A percentile compares a stretch with the other conserved stretches of the same genome.
These are phyloP conservation scores for Cephalopterus ornatus DNA, from an alignment of 2,113 vertebrate species.

Conservation along the genomic window DNA sequence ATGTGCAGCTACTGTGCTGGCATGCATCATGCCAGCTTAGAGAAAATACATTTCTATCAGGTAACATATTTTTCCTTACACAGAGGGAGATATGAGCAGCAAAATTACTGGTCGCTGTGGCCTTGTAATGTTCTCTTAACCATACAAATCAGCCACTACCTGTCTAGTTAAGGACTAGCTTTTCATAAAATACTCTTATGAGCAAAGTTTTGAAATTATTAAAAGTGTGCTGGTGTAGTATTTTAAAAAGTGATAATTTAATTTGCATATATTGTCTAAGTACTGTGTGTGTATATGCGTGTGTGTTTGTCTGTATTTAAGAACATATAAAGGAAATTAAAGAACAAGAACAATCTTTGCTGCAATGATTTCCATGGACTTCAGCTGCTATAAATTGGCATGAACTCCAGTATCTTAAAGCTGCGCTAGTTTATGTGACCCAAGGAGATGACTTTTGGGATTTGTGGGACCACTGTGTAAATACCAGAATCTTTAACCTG, in stretches of 20 bases:
- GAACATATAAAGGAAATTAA: not conserved
- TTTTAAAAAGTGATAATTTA: not conserved
- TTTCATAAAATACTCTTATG: not conserved
- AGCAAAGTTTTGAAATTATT: not conserved
- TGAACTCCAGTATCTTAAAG: not conserved
- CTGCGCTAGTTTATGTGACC: not conserved
- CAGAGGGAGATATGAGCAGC: not conserved
- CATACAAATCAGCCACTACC: not conserved
- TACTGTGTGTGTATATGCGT: not conserved
- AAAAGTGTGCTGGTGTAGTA: not conserved
- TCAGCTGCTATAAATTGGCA: not conserved
- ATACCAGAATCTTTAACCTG: not conserved
- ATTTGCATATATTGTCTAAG: not conserved
- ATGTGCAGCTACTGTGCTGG: not conserved
- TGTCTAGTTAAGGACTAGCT: not conserved
- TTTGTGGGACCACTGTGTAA: not conserved
- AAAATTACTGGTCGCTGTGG: not conserved
- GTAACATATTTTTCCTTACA: not conserved
- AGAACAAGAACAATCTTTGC: not conserved
- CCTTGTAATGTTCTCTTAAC: not conserved
- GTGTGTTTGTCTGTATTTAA: not conserved
- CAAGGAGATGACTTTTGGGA: not conserved
- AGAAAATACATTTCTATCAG: not conserved
- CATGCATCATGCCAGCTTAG: not conserved
- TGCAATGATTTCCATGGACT: not conserved